Evolutionary conservation across 1,140 invertebrate genomes (phyloP), one percentile per base, ranked within the genome.

Genomic region (Calephelis virginiensis): DNA sequence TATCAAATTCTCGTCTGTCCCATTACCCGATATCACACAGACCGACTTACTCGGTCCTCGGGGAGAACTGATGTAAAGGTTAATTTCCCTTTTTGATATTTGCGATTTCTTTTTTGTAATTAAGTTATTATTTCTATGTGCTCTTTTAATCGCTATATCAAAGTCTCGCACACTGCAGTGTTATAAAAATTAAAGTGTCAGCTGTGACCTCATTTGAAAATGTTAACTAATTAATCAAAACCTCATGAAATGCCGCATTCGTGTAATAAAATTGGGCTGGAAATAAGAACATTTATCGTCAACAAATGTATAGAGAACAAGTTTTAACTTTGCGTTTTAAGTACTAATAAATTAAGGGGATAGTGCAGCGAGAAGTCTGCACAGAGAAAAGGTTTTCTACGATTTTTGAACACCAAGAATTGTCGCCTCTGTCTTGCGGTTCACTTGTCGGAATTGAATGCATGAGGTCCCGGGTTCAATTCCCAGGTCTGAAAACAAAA

Each of bases 181-280:
- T 59, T 59, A 59, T 59, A 59, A 59, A 59, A 59, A 59, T 59
- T 59, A 38, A 59, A 59, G 38, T 59, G 56, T 59, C 56, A 59
- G 56, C 56, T 28, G 28, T 59, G 56, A 59, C 56, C 56, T 37
- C 56, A 38, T 59, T 59, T 59, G 37, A 59, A 59, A 59, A 59
- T 59, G 56, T 59, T 59, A 59, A 59, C 56, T 59, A 59, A 59
- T 59, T 59, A 59, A 59, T 59, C 56, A 59, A 59, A 59, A 59
- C 28, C 56, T 59, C 56, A 28, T 59, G 53, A 56, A 56, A 56
- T 56, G 56, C 37, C 56, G 56, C 56, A 40, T 59, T 59, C 56
- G 56, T 59, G 56, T 59, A 59, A 59, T 59, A 12, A 40, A 59
- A 59, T 59, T 59, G 56, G 56, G 56, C 38, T 59, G 56, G 11